phyloP scores from a whole-genome alignment of 2,888 invertebrate species.

The Ferrisia virgata region DNA sequence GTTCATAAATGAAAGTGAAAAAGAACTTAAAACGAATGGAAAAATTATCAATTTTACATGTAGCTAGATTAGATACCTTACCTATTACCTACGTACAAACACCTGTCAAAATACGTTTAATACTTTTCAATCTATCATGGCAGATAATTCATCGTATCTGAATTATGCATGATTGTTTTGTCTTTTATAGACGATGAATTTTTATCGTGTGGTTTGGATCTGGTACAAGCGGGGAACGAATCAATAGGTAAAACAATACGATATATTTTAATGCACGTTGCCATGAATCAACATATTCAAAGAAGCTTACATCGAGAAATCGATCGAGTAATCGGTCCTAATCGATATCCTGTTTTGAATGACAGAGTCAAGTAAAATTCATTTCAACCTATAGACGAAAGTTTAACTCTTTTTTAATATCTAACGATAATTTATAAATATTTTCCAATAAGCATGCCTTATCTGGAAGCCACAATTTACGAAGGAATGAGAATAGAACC shows the following conservation, averaged over 20 bases:
- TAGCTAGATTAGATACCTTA: too few species aligned
- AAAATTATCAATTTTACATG: not conserved
- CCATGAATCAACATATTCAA: not conserved
- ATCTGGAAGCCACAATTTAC: not conserved
- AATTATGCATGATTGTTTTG: too few species aligned
- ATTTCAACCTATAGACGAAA: not conserved
- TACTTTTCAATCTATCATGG: too few species aligned
- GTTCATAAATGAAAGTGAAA: not conserved
- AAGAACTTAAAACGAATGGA: not conserved
- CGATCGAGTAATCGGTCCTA: not conserved
- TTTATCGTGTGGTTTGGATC: not conserved
- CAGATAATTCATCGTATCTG: too few species aligned
- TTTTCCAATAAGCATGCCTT: too few species aligned
- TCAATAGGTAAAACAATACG: conserved; percentile 22
- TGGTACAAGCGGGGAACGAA: conserved; percentile 33
- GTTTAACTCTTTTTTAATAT: not conserved
- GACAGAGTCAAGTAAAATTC: conserved; percentile 19
- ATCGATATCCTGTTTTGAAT: not conserved
- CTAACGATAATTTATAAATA: not conserved
- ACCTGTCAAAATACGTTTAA: too few species aligned
- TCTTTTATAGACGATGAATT: conserved; percentile 30
- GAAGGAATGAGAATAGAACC: not conserved
- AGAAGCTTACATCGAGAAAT: conserved; percentile 37
- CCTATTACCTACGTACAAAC: too few species aligned
- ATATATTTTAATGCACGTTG: conserved; percentile 25